These are phyloP conservation scores for Fragum whitleyi DNA, from an alignment of 2,888 invertebrate species.

Conservation along the genomic window DNA sequence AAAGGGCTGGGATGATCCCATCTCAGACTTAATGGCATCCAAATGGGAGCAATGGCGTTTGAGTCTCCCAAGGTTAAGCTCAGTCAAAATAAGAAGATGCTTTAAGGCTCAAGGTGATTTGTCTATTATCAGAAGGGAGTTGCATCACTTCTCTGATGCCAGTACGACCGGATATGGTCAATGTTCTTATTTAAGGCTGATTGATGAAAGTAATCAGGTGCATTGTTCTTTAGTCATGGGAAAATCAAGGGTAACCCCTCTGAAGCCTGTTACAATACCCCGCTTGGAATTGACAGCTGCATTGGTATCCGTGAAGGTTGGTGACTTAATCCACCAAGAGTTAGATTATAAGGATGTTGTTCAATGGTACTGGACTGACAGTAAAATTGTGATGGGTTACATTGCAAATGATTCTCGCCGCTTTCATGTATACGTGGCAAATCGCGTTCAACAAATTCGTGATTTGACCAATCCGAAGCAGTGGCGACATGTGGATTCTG, in stretches of 20 bases:
- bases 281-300: slow-evolving; percentile 63
- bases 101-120: slow-evolving; percentile 4
- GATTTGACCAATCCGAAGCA: slow-evolving; percentile 53
- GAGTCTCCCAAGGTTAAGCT: slow-evolving; percentile 26
- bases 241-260: slow-evolving; percentile 58
- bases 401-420: slow-evolving; percentile 63
- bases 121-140: neutral
- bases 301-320: slow-evolving; percentile 42
- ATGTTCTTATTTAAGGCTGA: slow-evolving; percentile 60
- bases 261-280: slow-evolving; percentile 61
- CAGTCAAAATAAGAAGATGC: slow-evolving; percentile 26
- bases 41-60: slow-evolving; percentile 61
- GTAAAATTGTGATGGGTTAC: slow-evolving; percentile 64
- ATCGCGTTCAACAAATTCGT: slow-evolving; percentile 64
- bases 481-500: slow-evolving; percentile 62
- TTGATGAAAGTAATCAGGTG: slow-evolving; percentile 28
- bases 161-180: slow-evolving; percentile 57
- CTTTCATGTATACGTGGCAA: slow-evolving; percentile 70
- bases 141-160: slow-evolving; percentile 42
- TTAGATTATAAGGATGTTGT: slow-evolving; percentile 24
- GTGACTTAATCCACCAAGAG: slow-evolving; percentile 47
- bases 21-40: slow-evolving; percentile 42
- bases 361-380: slow-evolving; percentile 68
- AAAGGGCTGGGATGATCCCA: too few species aligned
- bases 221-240: slow-evolving; percentile 60